Percentiles rank a stretch among this genome's conserved stretches.
Evolutionary conservation across 2,888 invertebrate species (phyloP).

Genomic region (Embidobia sp.): DNA sequence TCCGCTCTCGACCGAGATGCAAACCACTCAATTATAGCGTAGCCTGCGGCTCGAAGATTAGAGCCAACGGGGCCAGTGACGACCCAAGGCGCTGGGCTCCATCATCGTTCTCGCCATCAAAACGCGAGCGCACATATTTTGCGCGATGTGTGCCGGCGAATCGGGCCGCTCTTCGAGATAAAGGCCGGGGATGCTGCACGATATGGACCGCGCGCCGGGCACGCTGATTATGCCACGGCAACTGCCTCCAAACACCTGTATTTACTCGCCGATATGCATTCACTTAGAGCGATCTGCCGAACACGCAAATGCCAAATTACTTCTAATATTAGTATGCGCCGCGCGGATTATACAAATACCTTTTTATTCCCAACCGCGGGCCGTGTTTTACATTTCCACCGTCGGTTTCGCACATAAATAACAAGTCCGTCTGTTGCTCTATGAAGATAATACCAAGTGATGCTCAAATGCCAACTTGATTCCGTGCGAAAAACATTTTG

Average conservation of each 20-base stretch:
- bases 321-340: conserved; percentile 52
- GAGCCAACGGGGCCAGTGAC: conserved; percentile 64
- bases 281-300: conserved; percentile 42
- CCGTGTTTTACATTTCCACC: conserved; percentile 49
- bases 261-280: conserved; percentile 62
- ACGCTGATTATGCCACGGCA: conserved; percentile 50
- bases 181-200: conserved; percentile 33
- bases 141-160: conserved; percentile 27
- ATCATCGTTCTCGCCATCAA: conserved; percentile 47
- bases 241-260: conserved; percentile 46
- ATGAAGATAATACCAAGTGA: conserved; percentile 39
- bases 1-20: conserved; percentile 71
- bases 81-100: conserved; percentile 57
- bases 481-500: conserved; percentile 26
- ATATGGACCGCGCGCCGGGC: conserved; percentile 22
- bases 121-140: conserved; percentile 40
- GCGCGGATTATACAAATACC: conserved; percentile 49
- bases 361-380: conserved; percentile 55
- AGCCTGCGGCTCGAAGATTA: conserved; percentile 72
- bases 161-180: conserved; percentile 28
- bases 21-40: conserved; percentile 79
- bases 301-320: conserved; percentile 58
- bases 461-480: conserved; percentile 44
- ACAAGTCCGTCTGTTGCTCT: conserved; percentile 36
- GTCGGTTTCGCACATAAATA: conserved; percentile 49